A percentile compares a stretch with the other conserved stretches of the same genome.
phyloP scores from a whole-genome alignment of 1,140 invertebrate genomes.

The Rhyacophila brunnea region DNA sequence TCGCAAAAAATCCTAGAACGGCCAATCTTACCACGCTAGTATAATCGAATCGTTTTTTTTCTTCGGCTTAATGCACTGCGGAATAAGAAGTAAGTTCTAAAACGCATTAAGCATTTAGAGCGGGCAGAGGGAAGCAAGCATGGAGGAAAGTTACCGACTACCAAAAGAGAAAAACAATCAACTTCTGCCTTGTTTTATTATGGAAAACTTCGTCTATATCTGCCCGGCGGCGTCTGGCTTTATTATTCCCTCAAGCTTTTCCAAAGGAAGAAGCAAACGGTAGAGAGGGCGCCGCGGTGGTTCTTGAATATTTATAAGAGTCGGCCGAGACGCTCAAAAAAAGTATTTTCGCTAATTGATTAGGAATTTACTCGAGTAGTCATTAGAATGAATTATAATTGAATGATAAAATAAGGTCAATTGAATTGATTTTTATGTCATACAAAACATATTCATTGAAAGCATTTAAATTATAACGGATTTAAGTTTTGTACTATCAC shows the following conservation, averaged over 20 bases:
- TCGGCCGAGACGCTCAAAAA: background rate
- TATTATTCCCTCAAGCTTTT: slow-evolving; percentile 23
- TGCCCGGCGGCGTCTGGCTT: slow-evolving; percentile 13
- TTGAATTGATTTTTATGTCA: too few relatives aligned
- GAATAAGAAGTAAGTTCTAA: slow-evolving; percentile 11
- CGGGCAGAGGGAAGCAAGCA: slow-evolving; percentile 11
- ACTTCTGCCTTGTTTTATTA: slow-evolving; percentile 32
- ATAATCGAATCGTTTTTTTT: slow-evolving; percentile 12
- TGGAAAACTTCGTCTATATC: slow-evolving; percentile 29
- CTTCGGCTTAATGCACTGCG: slow-evolving; percentile 8
- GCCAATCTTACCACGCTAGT: background rate
- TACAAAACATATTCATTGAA: too few relatives aligned
- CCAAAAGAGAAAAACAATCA: slow-evolving; percentile 27
- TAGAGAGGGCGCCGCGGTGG: background rate
- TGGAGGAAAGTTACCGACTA: slow-evolving; percentile 14
- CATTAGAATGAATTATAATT: too few relatives aligned
- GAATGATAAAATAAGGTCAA: too few relatives aligned
- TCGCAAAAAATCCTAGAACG: slow-evolving; percentile 4
- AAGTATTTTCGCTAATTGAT: too few relatives aligned
- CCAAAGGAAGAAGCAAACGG: background rate
- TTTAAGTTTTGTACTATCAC: too few relatives aligned
- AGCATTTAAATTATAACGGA: too few relatives aligned
- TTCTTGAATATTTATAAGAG: too few relatives aligned
- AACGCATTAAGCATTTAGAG: slow-evolving; percentile 31
- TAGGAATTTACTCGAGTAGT: too few relatives aligned